Percentiles rank a stretch among this genome's conserved stretches.
Evolutionary conservation across 2,113 vertebrate species (phyloP).

Genomic region (Amazona vittata): DNA sequence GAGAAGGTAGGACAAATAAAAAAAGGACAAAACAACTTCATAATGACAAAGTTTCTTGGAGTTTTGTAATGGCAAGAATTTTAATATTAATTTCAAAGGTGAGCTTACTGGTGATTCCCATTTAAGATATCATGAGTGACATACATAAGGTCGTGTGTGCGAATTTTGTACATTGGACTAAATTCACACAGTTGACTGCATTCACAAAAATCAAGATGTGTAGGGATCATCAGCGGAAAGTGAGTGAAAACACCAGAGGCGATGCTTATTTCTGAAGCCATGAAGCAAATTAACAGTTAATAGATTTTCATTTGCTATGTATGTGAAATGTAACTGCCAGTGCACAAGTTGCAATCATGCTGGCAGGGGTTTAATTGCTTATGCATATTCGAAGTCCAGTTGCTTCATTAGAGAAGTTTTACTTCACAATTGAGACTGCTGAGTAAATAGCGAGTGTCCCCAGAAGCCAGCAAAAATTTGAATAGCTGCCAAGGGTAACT

Average conservation of each 20-base stretch:
- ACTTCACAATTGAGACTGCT: background rate
- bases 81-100: background rate
- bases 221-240: background rate
- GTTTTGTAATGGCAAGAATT: background rate
- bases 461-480: constrained; percentile 4
- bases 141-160: rapidly evolving
- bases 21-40: background rate
- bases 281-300: constrained; percentile 19
- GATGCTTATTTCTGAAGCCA: background rate
- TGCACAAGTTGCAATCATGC: background rate
- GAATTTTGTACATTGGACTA: background rate
- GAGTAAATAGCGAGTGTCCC: constrained; percentile 20
- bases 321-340: constrained; percentile 31
- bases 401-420: constrained; percentile 10
- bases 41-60: background rate
- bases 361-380: background rate
- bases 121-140: background rate
- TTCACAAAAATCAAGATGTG: background rate
- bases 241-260: background rate
- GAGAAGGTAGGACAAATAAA: background rate
- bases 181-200: background rate
- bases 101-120: background rate
- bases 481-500: constrained; percentile 7
- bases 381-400: background rate
- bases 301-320: background rate